Percentiles rank a stretch among this genome's conserved stretches.
phyloP scores from a whole-genome alignment of 2,113 vertebrate genomes.

The Xenopus borealis region DNA sequence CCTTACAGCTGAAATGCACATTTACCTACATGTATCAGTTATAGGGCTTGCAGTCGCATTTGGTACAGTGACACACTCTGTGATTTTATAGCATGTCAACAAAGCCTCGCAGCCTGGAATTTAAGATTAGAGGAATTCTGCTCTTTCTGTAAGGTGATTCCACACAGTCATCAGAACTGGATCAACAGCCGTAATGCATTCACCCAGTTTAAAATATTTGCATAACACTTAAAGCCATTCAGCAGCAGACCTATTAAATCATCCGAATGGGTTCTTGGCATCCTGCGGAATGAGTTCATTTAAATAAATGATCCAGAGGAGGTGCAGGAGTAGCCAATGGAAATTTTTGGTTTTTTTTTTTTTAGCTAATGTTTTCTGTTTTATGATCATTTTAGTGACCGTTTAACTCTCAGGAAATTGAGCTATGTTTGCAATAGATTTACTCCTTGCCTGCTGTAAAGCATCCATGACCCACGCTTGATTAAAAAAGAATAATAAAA shows the following conservation, averaged over 20 bases:
- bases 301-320: conserved; percentile 30
- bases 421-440: conserved; percentile 8
- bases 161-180: conserved; percentile 20
- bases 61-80: conserved; percentile 7
- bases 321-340: not conserved
- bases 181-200: conserved; percentile 16
- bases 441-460: not conserved
- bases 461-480: not conserved
- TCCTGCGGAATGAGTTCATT: conserved; percentile 29
- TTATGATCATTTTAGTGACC: conserved; percentile 20
- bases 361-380: not conserved
- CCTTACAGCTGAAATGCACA: not conserved
- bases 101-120: conserved; percentile 18
- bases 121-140: conserved; percentile 11
- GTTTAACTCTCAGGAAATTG: conserved; percentile 6
- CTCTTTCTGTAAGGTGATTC: conserved; percentile 28
- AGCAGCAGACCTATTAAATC: conserved; percentile 33
- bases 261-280: conserved; percentile 24
- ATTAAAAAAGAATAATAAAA: conserved; percentile 16
- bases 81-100: conserved; percentile 38
- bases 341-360: no score
- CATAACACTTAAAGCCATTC: conserved; percentile 28
- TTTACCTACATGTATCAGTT: conserved; percentile 14
- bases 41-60: conserved; percentile 3
- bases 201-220: conserved; percentile 19